Percentiles rank a stretch among this genome's conserved stretches.
These are phyloP conservation scores for Aramus guarauna DNA, from an alignment of 2,113 vertebrate genomes.

Conservation along the genomic window DNA sequence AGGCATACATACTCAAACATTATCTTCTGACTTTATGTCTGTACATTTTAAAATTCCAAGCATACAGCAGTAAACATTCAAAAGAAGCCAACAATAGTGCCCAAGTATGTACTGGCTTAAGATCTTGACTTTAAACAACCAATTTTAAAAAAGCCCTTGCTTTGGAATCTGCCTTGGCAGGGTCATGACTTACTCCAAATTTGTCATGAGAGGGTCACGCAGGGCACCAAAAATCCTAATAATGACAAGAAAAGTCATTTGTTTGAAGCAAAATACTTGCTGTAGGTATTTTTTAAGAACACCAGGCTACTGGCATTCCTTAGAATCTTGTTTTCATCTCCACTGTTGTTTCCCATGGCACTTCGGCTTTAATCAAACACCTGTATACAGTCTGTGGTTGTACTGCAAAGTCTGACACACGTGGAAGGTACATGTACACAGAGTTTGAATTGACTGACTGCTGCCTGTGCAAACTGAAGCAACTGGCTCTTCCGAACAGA, in stretches of 20 bases:
- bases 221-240: background rate
- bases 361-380: background rate
- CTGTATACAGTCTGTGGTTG: accelerated
- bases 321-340: background rate
- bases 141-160: background rate
- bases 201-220: background rate
- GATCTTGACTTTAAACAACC: background rate
- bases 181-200: background rate
- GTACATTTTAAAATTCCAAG: background rate
- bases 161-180: background rate
- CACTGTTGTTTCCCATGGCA: background rate
- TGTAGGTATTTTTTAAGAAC: background rate
- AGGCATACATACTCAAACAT: background rate
- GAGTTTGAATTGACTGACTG: background rate
- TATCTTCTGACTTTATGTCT: background rate
- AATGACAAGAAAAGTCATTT: background rate
- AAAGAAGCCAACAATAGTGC: background rate
- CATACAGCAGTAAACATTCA: background rate
- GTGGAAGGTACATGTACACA: background rate
- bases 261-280: background rate
- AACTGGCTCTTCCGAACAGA: background rate
- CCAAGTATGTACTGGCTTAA: background rate
- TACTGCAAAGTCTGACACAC: background rate
- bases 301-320: background rate
- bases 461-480: background rate